Conservation (phyloP, 2,797 vertebrate genomes). For the Caiman crocodilus region DNA sequence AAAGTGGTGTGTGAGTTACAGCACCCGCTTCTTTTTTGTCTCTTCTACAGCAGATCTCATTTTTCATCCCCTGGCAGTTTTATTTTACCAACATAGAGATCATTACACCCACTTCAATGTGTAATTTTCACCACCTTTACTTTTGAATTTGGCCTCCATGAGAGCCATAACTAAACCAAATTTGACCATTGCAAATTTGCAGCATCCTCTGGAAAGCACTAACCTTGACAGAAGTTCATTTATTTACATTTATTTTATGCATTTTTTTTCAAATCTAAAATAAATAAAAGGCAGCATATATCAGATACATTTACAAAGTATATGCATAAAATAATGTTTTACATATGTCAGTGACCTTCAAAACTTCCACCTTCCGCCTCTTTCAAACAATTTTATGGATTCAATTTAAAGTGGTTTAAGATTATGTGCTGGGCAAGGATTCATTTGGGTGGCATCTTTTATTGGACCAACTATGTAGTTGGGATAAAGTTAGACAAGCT, state of each 20-base stretch:
- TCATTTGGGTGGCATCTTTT: too few species aligned
- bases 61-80: neutral
- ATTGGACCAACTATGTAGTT: too few species aligned
- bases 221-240: accelerated
- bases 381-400: neutral
- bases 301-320: neutral
- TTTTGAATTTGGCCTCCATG: neutral
- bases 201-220: neutral
- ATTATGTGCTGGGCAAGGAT: neutral
- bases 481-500: too few species aligned
- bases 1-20: too few species aligned
- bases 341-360: neutral
- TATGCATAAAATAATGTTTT: neutral
- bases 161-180: neutral
- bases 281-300: neutral
- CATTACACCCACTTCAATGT: neutral
- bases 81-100: neutral
- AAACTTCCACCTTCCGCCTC: neutral
- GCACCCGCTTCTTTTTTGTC: neutral
- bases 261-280: neutral
- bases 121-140: neutral
- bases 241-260: neutral
- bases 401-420: neutral
- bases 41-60: neutral
- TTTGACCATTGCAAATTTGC: neutral